Evolutionary conservation across 2,888 invertebrate genomes (phyloP).

Genomic region (Diadegma fenestrale): DNA sequence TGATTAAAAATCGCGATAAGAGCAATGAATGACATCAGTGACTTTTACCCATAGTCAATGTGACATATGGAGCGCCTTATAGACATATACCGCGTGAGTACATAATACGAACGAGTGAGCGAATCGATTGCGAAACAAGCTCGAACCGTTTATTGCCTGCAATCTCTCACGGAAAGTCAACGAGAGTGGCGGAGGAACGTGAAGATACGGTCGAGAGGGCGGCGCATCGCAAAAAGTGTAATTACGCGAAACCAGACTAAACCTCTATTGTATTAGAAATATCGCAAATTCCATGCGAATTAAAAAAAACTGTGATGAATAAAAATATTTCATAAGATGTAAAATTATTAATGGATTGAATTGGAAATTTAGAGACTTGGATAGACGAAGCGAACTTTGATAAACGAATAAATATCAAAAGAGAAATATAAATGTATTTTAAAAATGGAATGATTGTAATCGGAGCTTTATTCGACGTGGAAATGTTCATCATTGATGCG

Average conservation of each 20-base stretch:
- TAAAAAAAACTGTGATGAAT: neutral
- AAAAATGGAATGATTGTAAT: neutral
- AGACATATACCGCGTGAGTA: neutral
- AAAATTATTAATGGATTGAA: neutral
- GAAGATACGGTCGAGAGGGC: slow-evolving; percentile 40
- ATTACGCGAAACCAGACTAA: slow-evolving; percentile 1
- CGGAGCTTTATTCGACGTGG: neutral
- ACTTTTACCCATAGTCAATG: too few species aligned
- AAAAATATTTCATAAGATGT: neutral
- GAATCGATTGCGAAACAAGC: slow-evolving; percentile 65
- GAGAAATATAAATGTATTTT: neutral
- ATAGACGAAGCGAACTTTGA: neutral
- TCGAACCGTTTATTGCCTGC: slow-evolving; percentile 61
- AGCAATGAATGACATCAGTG: neutral
- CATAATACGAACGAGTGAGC: slow-evolving; percentile 35
- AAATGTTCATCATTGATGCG: neutral
- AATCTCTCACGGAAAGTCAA: slow-evolving; percentile 60
- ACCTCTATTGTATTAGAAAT: neutral
- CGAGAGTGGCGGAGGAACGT: slow-evolving; percentile 22
- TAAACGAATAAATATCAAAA: neutral
- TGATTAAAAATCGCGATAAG: neutral
- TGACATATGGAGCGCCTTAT: slow-evolving; percentile 40
- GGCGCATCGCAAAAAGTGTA: slow-evolving; percentile 36
- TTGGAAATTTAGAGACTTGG: neutral
- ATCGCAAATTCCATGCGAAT: neutral